Conservation (phyloP, 2,888 invertebrate species). For the Campopleginae sp. region DNA sequence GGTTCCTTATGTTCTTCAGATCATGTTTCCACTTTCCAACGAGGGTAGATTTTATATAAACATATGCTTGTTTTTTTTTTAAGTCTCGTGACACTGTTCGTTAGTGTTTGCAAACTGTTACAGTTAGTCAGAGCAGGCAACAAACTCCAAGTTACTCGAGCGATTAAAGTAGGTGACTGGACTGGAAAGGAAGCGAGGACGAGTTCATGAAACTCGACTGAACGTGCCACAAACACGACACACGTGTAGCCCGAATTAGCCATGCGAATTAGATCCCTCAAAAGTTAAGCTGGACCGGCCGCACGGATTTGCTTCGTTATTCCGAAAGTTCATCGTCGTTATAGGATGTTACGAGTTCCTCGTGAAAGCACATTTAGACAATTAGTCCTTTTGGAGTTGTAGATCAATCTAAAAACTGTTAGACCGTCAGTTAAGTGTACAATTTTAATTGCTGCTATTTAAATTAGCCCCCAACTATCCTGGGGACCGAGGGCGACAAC, state of each 20-base stretch:
- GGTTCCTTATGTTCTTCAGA: neutral
- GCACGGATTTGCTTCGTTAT: conserved; percentile 19
- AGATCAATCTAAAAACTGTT: neutral
- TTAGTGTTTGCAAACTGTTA: conserved; percentile 8
- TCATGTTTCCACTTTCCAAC: neutral
- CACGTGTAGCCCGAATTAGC: conserved; percentile 61
- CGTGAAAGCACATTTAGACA: conserved; percentile 8
- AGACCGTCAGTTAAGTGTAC: neutral
- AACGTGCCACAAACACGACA: conserved; percentile 47
- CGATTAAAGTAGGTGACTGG: conserved; percentile 50
- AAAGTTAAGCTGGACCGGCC: conserved; percentile 66
- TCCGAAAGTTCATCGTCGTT: conserved; percentile 16
- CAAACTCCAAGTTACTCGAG: conserved; percentile 60
- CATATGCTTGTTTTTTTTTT: neutral
- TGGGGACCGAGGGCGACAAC: neutral
- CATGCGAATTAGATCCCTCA: conserved; percentile 69
- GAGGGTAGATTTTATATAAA: neutral
- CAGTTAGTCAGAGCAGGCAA: conserved; percentile 44
- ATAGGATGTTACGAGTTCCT: neutral
- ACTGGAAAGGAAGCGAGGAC: conserved; percentile 43
- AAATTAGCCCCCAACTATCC: neutral
- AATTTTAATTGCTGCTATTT: neutral
- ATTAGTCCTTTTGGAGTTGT: neutral
- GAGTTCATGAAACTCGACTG: conserved; percentile 29
- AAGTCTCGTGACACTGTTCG: neutral